phyloP scores from a whole-genome alignment of 2,888 invertebrate species.

The Phaedon cochleariae region DNA sequence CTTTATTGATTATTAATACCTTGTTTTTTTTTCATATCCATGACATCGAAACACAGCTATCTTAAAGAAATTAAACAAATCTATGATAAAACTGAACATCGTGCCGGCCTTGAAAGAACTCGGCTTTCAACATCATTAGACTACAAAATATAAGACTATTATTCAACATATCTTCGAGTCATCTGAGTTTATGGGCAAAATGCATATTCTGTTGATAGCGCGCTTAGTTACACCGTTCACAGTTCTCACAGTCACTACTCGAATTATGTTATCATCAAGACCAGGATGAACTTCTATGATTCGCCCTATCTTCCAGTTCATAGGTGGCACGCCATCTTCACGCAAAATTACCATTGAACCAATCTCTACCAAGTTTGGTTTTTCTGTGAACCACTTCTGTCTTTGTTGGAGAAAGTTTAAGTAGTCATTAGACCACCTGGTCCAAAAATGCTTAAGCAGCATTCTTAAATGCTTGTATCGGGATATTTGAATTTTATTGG shows the following conservation, averaged over 20 bases:
- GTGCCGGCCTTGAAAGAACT: no score
- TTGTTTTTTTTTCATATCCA: no score
- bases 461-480: constrained; percentile 44
- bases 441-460: constrained; percentile 46
- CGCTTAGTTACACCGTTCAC: constrained; percentile 32
- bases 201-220: constrained; percentile 25
- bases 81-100: no score
- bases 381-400: no score
- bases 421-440: constrained; percentile 46
- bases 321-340: constrained; percentile 40
- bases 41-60: no score
- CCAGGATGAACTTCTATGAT: constrained; percentile 44
- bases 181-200: constrained; percentile 21
- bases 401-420: constrained; percentile 41
- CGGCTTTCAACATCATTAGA: no score
- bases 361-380: no score
- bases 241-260: constrained; percentile 44
- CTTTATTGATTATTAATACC: no score
- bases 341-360: constrained; percentile 46
- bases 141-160: no score
- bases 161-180: not conserved
- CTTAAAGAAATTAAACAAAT: no score
- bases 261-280: constrained; percentile 40
- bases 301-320: constrained; percentile 43
- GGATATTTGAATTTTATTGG: constrained; percentile 39